Percentiles rank a stretch among this genome's conserved stretches.
These are phyloP conservation scores for Anser brachyrhynchus DNA, from an alignment of 2,113 vertebrate genomes.

Conservation along the genomic window DNA sequence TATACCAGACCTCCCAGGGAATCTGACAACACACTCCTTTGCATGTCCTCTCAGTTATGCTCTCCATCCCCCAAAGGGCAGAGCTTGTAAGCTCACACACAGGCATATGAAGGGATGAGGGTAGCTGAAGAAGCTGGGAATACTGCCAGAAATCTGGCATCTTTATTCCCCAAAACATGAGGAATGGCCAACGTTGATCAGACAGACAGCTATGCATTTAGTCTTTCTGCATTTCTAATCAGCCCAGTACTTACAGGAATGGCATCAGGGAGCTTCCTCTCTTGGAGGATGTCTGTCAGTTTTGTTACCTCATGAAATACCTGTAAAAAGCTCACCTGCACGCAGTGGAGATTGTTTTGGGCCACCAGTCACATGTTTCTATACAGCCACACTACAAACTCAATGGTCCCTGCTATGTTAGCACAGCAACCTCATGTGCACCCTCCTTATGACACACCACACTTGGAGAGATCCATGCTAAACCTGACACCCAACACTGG, in stretches of 20 bases:
- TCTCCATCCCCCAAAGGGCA: neutral
- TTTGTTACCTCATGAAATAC: neutral
- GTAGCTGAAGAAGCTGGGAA: neutral
- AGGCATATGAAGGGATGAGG: neutral
- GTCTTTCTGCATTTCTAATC: neutral
- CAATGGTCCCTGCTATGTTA: neutral
- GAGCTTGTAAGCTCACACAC: neutral
- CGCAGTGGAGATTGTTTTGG: neutral
- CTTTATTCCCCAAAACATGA: neutral
- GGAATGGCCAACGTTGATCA: neutral
- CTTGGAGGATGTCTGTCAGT: neutral
- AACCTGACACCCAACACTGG: neutral
- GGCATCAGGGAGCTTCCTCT: neutral
- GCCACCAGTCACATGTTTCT: neutral
- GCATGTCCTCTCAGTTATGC: neutral
- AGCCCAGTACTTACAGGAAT: neutral
- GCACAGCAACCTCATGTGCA: neutral
- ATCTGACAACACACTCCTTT: neutral
- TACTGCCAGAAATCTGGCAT: neutral
- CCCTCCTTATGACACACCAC: neutral
- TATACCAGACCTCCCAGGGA: accelerated
- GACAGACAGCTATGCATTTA: neutral
- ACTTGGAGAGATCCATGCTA: neutral
- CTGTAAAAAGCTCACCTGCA: neutral
- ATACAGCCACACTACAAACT: neutral